Conservation (phyloP, 2,888 invertebrate species). For the Polymixis flavicincta region DNA sequence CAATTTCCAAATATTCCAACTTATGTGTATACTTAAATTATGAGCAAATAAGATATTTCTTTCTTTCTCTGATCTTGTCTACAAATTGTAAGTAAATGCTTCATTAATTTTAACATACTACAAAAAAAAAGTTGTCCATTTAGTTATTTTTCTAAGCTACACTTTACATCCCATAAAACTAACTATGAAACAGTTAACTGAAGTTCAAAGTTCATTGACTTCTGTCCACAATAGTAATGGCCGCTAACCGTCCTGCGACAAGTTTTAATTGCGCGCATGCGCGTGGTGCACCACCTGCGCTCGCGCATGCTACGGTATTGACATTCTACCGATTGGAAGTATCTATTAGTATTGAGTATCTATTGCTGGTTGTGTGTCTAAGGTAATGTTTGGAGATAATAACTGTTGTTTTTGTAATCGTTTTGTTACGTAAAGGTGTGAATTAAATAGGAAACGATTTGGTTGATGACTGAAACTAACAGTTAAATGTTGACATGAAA, state of each 20-base stretch:
- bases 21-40: too few species aligned
- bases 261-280: slow-evolving; percentile 72
- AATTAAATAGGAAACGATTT: neutral
- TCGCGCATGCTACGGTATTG: slow-evolving; percentile 55
- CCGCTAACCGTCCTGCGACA: slow-evolving; percentile 67
- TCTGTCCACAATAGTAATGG: slow-evolving; percentile 44
- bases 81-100: neutral
- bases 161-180: slow-evolving; percentile 12
- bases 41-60: too few species aligned
- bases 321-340: slow-evolving; percentile 60
- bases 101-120: neutral
- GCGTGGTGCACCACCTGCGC: slow-evolving; percentile 67
- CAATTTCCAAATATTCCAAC: too few species aligned
- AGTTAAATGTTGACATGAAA: too few species aligned
- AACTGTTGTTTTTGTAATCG: neutral
- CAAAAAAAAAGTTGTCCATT: neutral
- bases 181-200: slow-evolving; percentile 20
- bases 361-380: slow-evolving; percentile 5
- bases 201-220: slow-evolving; percentile 58
- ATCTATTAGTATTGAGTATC: slow-evolving; percentile 33
- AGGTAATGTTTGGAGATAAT: neutral
- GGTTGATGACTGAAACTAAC: neutral
- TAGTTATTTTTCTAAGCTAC: slow-evolving; percentile 8
- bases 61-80: neutral
- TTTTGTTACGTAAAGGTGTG: neutral